Percentiles rank a stretch among this genome's conserved stretches.
Evolutionary conservation across 2,113 vertebrate species (phyloP).

Genomic region (Siniperca chuatsi): DNA sequence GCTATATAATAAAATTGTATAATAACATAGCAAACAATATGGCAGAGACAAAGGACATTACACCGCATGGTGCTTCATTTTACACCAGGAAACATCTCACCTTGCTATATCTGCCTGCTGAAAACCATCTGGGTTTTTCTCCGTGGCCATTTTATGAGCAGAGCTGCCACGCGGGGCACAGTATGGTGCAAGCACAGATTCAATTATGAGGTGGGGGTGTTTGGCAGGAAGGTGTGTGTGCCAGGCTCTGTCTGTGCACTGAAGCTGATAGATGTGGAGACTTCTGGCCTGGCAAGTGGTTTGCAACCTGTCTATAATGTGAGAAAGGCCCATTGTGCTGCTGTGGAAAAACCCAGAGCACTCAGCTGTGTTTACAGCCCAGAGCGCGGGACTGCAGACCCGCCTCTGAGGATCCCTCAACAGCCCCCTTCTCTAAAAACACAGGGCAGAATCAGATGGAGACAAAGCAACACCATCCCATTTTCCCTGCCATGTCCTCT

Average conservation of each 20-base stretch:
- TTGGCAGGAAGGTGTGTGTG: conserved; percentile 53
- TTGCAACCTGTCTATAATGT: conserved; percentile 61
- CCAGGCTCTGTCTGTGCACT: conserved; percentile 37
- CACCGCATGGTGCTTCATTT: conserved; percentile 36
- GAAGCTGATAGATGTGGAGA: conserved; percentile 69
- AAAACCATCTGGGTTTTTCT: conserved; percentile 68
- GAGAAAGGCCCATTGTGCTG: conserved; percentile 64
- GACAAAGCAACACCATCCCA: conserved; percentile 50
- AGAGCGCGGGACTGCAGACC: conserved; percentile 40
- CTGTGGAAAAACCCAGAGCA: conserved; percentile 34
- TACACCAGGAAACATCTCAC: conserved; percentile 52
- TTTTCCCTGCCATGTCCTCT: conserved; percentile 35
- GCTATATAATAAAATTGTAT: not conserved
- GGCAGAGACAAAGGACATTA: conserved; percentile 7
- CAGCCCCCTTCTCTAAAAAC: conserved; percentile 38
- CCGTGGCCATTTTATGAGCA: conserved; percentile 60
- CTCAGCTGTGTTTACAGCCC: conserved; percentile 69
- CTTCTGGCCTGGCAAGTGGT: conserved; percentile 55
- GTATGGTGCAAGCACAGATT: conserved; percentile 66
- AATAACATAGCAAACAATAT: conserved; percentile 13
- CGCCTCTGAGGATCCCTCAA: conserved; percentile 38
- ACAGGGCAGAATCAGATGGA: conserved; percentile 44
- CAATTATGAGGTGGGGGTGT: conserved; percentile 70
- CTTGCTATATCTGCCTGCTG: conserved; percentile 35
- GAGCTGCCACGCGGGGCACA: conserved; percentile 56